Percentiles rank a stretch among this genome's conserved stretches.
phyloP scores from a whole-genome alignment of 1,140 invertebrate genomes.

The Theocolax elegans region DNA sequence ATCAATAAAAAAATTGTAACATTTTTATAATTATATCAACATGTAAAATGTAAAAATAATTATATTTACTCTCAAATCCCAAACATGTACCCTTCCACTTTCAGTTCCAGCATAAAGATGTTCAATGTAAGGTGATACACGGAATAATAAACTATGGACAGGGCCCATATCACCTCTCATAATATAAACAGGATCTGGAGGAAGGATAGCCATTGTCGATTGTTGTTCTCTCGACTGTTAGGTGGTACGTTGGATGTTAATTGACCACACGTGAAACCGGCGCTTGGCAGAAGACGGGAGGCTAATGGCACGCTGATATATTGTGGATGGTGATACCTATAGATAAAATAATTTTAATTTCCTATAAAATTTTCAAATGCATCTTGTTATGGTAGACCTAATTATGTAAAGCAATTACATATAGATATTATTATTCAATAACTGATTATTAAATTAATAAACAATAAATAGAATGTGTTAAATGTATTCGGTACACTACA shows the following conservation, averaged over 20 bases:
- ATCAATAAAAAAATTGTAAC: constrained; percentile 14
- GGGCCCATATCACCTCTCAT: constrained; percentile 75
- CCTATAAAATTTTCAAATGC: too few relatives aligned
- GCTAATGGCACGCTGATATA: constrained; percentile 47
- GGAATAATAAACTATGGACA: constrained; percentile 75
- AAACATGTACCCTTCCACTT: constrained; percentile 76
- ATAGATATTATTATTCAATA: too few relatives aligned
- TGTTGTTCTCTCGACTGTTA: not conserved
- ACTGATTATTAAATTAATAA: too few relatives aligned
- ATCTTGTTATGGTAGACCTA: too few relatives aligned
- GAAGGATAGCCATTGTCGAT: constrained; percentile 67
- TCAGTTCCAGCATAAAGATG: constrained; percentile 76
- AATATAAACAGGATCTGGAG: constrained; percentile 75
- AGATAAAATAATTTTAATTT: not conserved
- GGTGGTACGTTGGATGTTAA: not conserved
- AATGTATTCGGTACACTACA: too few relatives aligned
- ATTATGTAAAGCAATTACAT: too few relatives aligned
- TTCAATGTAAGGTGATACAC: constrained; percentile 69
- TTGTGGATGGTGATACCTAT: constrained; percentile 12
- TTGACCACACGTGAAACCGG: constrained; percentile 7
- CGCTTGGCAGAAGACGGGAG: constrained; percentile 53
- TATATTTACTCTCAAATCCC: constrained; percentile 75
- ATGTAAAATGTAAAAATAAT: not conserved
- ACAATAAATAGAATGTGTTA: too few relatives aligned
- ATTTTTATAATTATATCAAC: not conserved